These are phyloP conservation scores for Eucriotettix oculatus DNA, from an alignment of 2,888 invertebrate species.

Conservation along the genomic window DNA sequence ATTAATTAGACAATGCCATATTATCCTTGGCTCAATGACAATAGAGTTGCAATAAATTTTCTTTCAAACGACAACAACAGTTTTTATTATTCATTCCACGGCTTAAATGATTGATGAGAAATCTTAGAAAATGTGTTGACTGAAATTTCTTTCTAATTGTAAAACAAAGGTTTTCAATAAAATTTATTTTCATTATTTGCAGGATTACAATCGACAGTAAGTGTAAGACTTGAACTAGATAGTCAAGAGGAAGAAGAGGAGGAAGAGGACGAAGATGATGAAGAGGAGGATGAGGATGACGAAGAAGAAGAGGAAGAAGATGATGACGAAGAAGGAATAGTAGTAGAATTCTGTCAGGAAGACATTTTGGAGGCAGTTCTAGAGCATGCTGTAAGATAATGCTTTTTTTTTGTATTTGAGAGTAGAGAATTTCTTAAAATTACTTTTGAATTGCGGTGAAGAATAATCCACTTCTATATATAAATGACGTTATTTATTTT, in stretches of 20 bases:
- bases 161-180: background rate
- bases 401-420: background rate
- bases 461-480: background rate
- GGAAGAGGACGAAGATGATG: constrained; percentile 25
- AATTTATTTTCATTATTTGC: too few relatives aligned
- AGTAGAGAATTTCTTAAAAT: too few relatives aligned
- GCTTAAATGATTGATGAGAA: too few relatives aligned
- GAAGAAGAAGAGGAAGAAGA: constrained; percentile 29
- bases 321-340: constrained; percentile 25
- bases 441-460: too few relatives aligned
- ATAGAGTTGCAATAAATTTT: too few relatives aligned
- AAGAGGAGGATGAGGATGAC: constrained; percentile 25
- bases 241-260: constrained; percentile 24
- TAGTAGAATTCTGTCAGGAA: constrained; percentile 23
- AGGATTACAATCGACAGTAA: constrained; percentile 32
- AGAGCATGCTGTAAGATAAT: constrained; percentile 18
- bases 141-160: background rate
- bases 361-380: constrained; percentile 27
- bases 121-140: too few relatives aligned
- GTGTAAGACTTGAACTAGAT: constrained; percentile 33
- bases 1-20: too few relatives aligned
- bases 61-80: too few relatives aligned
- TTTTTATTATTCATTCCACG: too few relatives aligned
- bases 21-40: too few relatives aligned
- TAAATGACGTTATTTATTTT: background rate